Base-by-base conservation (phyloP, 2,888 invertebrate genomes). In the Abrostola tripartita region DNA sequence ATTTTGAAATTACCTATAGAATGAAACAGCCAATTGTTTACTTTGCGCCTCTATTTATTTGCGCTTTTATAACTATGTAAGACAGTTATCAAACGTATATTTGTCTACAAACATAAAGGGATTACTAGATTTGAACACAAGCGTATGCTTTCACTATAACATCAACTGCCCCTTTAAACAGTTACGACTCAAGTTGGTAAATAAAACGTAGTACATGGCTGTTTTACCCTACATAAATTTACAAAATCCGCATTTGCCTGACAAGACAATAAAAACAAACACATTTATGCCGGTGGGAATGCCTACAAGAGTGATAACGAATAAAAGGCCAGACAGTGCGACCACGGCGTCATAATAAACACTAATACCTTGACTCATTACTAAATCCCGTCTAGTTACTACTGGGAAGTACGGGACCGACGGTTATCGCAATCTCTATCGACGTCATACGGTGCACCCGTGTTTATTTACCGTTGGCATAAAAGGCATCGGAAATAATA, bases 221-320 rank as follows among this genome's bases (percentile, higher is more conserved):
- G 71, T 69, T 67, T 69, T 40, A 69, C 50, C 37, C 73, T 70
- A 59, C 61, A 74, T 63, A 66, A 78, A 74, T 78, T 74, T 79
- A 67, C 81, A 85, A 71, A 76, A 74, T 79, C 76, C 79, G 74
- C 71, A 66, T 77, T 81, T 71, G 84, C 80, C 77, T 79, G 75
- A 87, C 76, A 81, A 78, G 74, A 85, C 62, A 68, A 71, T 83
- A 79, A 84, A 81, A 79, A 88, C 79, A 86, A 82, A 87, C 84
- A 89, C 82, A 83, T 79, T 81, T 71, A 87, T 82, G 83, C 86
- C 85, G 76, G 90, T 91, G 91, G 85, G 79, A 80, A 84, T 81
- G 82, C 87, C 88, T 90, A 90, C 81, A 88, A 86, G 83, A 84
- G 91, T 91, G 90, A 87, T 83, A 81, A 90, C 85, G 85, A 85